A percentile compares a stretch with the other conserved stretches of the same genome.
Evolutionary conservation across 1,140 invertebrate genomes (phyloP).

Genomic region (Drosophila erecta): DNA sequence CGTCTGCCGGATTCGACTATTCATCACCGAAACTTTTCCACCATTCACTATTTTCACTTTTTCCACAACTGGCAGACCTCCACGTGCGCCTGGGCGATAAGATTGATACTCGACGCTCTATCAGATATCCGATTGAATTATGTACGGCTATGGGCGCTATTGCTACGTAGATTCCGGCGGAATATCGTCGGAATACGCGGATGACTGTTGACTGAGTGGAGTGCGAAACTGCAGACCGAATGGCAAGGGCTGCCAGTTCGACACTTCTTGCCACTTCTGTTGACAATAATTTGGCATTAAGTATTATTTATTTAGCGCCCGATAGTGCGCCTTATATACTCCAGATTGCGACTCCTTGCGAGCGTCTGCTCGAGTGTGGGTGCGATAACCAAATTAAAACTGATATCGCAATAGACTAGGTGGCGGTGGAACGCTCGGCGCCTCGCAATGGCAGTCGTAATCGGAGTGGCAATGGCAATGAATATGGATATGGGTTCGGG

Average conservation of each 20-base stretch:
- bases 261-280: conserved; percentile 61
- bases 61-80: not conserved
- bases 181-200: conserved; percentile 12
- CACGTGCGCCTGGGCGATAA: conserved; percentile 30
- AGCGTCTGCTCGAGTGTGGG: not conserved
- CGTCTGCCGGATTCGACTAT: conserved; percentile 14
- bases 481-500: not conserved
- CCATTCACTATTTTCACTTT: conserved; percentile 14
- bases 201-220: conserved; percentile 52
- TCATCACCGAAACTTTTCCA: conserved; percentile 41
- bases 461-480: conserved; percentile 3
- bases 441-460: not conserved
- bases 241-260: conserved; percentile 55
- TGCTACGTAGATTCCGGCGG: not conserved
- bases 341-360: conserved; percentile 40
- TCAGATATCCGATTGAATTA: conserved; percentile 50
- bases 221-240: conserved; percentile 19
- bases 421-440: conserved; percentile 37
- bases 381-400: conserved; percentile 78
- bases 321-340: conserved; percentile 51
- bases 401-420: conserved; percentile 66
- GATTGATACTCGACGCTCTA: conserved; percentile 45
- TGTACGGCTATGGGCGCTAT: conserved; percentile 4
- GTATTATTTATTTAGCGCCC: conserved; percentile 72
- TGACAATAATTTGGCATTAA: conserved; percentile 79